Evolutionary conservation across 1,140 invertebrate species (phyloP), one percentile per base, ranked within the genome.

Genomic region (Brachionus rubens): DNA sequence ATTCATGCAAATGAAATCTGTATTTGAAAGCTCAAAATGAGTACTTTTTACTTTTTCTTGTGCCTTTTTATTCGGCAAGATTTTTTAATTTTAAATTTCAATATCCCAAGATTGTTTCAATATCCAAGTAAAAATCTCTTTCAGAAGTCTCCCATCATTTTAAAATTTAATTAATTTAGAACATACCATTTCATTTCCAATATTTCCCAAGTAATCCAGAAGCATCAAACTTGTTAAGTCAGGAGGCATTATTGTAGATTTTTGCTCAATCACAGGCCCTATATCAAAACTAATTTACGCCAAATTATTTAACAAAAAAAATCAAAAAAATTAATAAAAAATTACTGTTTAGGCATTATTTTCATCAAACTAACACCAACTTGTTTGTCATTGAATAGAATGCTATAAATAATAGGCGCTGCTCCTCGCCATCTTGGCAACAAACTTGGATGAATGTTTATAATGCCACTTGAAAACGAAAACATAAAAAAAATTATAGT

Each of bases 361-460:
- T 88, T 89, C 90, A 96, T 95, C 33, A 97, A 88, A 3, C 91
- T 90, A 30, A 97, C 86, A 41, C 95, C 95, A 24, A 92, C 93
- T 68, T 87, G 83, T 26, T 81, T 79, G 81, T 98, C 94, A 28
- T 91, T 92, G 86, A 91, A 89, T 72, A 91, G 87, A 68, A 95
- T 85, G n/a, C 91, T 88, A 84, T 93, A 88, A 77, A 90, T 87
- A 52, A 96, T 90, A 3, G 93, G 93, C 10, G 92, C 89, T 48
- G 94, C 92, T 36, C 95, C 95, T 83, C 94, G 86, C 92, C 93
- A 98, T 77, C 91, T 86, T 28, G 95, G 95, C 78, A 98, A 82
- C 36, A 98, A 82, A 84, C 92, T 95, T 10, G 89, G 91, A 85
- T 98, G 95, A 1, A 96, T 80, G 78, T 85, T 85, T 6, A 86